These are phyloP conservation scores for Enteromius thamalakanensis DNA, from an alignment of 2,797 vertebrate species.

Conservation along the genomic window DNA sequence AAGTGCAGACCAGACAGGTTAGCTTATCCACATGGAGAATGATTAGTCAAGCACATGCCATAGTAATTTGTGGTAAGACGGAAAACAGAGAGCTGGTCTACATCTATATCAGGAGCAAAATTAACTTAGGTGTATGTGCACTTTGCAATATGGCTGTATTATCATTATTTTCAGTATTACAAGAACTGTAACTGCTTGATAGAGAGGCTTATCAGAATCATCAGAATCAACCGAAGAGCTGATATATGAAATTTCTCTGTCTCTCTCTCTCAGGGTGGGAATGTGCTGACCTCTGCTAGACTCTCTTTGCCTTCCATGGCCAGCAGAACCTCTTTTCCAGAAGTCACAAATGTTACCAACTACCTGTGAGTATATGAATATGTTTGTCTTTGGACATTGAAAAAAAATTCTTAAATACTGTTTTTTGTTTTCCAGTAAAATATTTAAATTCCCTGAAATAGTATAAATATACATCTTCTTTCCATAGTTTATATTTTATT, in stretches of 20 bases:
- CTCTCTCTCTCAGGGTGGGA: slow-evolving; percentile 82
- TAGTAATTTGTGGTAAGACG: slow-evolving; percentile 21
- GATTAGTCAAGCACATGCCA: slow-evolving; percentile 45
- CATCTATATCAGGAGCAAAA: neutral
- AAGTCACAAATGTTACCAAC: slow-evolving; percentile 94
- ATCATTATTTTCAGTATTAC: neutral
- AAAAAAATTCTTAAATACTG: too few relatives aligned
- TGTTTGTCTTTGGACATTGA: neutral
- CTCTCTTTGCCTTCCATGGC: slow-evolving; percentile 92
- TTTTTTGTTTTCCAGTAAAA: neutral
- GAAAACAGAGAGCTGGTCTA: neutral
- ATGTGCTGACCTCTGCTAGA: slow-evolving; percentile 86
- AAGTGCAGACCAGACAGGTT: slow-evolving; percentile 27
- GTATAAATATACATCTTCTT: neutral
- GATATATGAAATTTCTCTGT: neutral
- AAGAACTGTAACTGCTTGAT: neutral
- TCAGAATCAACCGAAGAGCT: neutral
- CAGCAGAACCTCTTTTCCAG: slow-evolving; percentile 89
- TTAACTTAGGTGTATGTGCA: neutral
- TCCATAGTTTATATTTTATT: neutral
- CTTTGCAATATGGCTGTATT: neutral
- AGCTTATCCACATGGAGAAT: slow-evolving; percentile 33
- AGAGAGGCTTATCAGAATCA: neutral
- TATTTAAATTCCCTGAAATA: neutral
- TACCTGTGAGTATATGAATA: slow-evolving; percentile 84